phyloP scores from a whole-genome alignment of 2,888 invertebrate genomes.

The Drosophila subquinaria region DNA sequence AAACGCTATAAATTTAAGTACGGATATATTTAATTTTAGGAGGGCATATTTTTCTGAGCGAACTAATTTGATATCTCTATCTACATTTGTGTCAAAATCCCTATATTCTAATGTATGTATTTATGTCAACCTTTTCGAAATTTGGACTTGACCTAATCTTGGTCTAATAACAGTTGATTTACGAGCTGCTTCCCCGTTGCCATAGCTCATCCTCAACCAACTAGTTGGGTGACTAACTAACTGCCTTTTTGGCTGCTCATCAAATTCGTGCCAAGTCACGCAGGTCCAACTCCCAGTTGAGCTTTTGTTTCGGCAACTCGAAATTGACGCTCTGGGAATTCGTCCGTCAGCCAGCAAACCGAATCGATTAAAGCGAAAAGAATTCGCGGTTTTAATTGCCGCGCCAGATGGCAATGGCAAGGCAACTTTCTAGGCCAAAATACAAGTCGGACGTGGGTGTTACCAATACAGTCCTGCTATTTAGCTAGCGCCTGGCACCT shows the following conservation, averaged over 20 bases:
- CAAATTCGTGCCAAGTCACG: slow-evolving; percentile 51
- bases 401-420: slow-evolving; percentile 46
- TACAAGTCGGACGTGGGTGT: not conserved
- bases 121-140: not conserved
- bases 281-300: slow-evolving; percentile 41
- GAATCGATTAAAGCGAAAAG: slow-evolving; percentile 71
- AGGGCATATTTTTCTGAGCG: too few species aligned
- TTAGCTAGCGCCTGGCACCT: slow-evolving; percentile 46
- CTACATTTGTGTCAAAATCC: too few species aligned
- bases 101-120: not conserved
- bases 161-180: slow-evolving; percentile 34
- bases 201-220: slow-evolving; percentile 28
- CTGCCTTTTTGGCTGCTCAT: slow-evolving; percentile 29
- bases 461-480: slow-evolving; percentile 20
- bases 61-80: too few species aligned
- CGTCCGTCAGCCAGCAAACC: slow-evolving; percentile 37
- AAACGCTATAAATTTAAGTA: too few species aligned
- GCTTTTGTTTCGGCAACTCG: slow-evolving; percentile 31
- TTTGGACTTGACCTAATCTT: slow-evolving; percentile 17
- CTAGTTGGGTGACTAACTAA: slow-evolving; percentile 23
- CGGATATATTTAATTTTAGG: too few species aligned
- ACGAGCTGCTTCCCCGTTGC: slow-evolving; percentile 11
- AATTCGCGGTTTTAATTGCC: slow-evolving; percentile 70
- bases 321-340: slow-evolving; percentile 53
- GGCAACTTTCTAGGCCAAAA: slow-evolving; percentile 27